Base-by-base conservation (phyloP, 2,797 vertebrate species). In the Phaenicophaeus curvirostris region DNA sequence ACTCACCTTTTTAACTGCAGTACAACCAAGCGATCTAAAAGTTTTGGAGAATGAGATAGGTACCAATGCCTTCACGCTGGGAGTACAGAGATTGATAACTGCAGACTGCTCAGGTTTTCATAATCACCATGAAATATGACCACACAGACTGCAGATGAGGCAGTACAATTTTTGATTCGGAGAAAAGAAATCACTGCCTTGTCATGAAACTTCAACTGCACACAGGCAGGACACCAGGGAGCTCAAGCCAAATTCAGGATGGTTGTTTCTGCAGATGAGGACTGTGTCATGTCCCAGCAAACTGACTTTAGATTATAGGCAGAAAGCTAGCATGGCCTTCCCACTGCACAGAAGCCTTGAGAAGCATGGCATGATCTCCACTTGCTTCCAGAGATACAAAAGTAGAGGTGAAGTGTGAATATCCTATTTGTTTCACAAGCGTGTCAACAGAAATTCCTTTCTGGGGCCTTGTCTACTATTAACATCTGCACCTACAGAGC, bases 381-480 rank as follows among this genome's bases (percentile, higher is more conserved):
- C 71, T 96, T 82, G 84, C 88, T 93, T 85, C 39, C 75, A 91
- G 63, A 87, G 86, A 95, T 83, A 74, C n/a, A 4, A 95, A 96
- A 96, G 96, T 93, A 96, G 94, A 95, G n/a, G n/a, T n/a, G 75
- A 90, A 89, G 84, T 71, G 90, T 83, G 95, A 96, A 93, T 84
- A 94, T 76, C 77, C 80, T 88, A 82, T 94, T 96, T 95, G 91
- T 90, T 94, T 82, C 86, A 57, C 57, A 90, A 68, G 6, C 4
- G 65, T 91, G 87, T 78, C 95, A 94, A 94, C 44, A 94, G 58
- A 89, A 93, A 94, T 69, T 81, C 91, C 66, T 15, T 41, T 39
- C 2, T 27, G 71, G 62, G 89, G 76, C 87, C 85, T 79, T 50
- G 42, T 51, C 89, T 87, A 41, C 79, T 81, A 86, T 31, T 62